Conservation (phyloP, 1,140 invertebrate genomes). For the Vanessa tameamea region DNA sequence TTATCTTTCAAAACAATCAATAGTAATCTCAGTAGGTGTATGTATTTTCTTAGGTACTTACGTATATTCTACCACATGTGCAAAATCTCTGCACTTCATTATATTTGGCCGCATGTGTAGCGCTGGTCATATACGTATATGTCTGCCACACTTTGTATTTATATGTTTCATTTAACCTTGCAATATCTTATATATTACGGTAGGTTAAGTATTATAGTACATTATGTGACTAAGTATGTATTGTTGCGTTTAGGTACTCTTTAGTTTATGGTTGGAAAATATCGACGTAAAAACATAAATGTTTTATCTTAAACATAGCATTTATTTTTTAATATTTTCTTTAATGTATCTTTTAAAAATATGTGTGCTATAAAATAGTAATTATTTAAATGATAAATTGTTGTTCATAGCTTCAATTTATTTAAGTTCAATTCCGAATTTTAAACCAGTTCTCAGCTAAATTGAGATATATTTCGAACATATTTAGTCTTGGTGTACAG, state of each 20-base stretch:
- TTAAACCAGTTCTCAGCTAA: too few species aligned
- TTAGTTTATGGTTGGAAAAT: not conserved
- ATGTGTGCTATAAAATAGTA: too few species aligned
- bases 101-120: not conserved
- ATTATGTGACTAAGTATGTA: not conserved
- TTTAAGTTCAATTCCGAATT: too few species aligned
- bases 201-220: constrained; percentile 12
- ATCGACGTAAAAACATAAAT: too few species aligned
- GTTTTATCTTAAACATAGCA: too few species aligned
- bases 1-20: not conserved
- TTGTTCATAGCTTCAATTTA: too few species aligned
- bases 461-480: too few species aligned
- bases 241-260: not conserved
- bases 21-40: not conserved
- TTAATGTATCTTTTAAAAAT: too few species aligned
- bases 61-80: not conserved
- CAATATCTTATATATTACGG: constrained; percentile 14
- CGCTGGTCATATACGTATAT: not conserved
- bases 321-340: too few species aligned
- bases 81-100: not conserved
- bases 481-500: too few species aligned
- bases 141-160: not conserved
- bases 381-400: too few species aligned
- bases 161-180: not conserved
- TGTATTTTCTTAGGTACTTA: not conserved